A percentile compares a stretch with the other conserved stretches of the same genome.
phyloP scores from a whole-genome alignment of 2,797 vertebrate genomes.

The Brachyrhaphis roseni region DNA sequence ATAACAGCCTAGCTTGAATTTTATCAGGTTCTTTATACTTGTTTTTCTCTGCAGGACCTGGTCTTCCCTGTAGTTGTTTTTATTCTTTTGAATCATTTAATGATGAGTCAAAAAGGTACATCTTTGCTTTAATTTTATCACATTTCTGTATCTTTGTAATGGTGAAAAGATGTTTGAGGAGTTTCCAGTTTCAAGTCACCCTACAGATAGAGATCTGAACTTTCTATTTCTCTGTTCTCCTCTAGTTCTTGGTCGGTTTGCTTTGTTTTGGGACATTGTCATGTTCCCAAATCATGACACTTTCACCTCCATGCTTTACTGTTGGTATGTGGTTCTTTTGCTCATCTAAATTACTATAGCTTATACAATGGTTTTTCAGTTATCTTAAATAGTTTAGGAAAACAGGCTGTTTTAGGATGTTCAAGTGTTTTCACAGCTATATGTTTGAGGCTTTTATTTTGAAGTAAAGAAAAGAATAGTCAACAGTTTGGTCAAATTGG shows the following conservation, averaged over 20 bases:
- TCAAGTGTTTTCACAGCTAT: not conserved
- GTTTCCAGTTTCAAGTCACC: not conserved
- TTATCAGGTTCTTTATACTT: not conserved
- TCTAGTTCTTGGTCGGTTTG: not conserved
- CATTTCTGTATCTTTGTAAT: not conserved
- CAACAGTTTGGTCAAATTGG: not conserved
- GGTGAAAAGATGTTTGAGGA: not conserved
- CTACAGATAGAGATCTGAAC: not conserved
- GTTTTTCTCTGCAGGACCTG: not conserved
- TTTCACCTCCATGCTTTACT: not conserved
- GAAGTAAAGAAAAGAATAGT: not conserved
- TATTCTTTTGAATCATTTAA: not conserved
- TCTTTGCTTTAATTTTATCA: not conserved
- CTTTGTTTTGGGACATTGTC: not conserved
- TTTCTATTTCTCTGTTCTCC: no score
- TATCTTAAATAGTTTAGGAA: not conserved
- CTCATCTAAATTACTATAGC: not conserved
- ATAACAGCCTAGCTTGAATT: constrained; percentile 4
- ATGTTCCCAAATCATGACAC: not conserved
- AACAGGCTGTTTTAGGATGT: not conserved
- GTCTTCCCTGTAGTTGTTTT: not conserved
- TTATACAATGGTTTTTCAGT: not conserved
- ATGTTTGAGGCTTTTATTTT: not conserved
- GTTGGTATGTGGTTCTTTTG: not conserved
- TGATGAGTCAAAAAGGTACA: not conserved